Percentiles rank a stretch among this genome's conserved stretches.
Conservation (phyloP, 2,888 invertebrate genomes). For the Gortyna flavago region DNA sequence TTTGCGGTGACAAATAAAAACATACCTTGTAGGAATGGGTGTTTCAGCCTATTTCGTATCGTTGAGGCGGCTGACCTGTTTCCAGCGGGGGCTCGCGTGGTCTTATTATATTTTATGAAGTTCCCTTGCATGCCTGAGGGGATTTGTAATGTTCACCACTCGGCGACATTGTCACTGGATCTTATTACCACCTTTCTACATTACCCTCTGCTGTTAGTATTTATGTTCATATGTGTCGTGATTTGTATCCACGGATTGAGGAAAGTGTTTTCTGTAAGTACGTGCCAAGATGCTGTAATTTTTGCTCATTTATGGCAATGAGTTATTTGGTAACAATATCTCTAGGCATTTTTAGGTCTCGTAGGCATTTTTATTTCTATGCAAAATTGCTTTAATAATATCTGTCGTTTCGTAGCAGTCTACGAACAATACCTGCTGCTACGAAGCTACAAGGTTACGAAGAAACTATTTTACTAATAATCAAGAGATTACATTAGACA, state of each 20-base stretch:
- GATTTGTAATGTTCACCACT: constrained; percentile 80
- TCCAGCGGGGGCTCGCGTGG: constrained; percentile 77
- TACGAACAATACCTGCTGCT: not conserved
- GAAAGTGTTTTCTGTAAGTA: constrained; percentile 55
- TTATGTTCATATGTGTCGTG: constrained; percentile 68
- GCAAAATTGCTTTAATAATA: not conserved
- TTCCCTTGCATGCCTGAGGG: constrained; percentile 80
- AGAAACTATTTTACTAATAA: not conserved
- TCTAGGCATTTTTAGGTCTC: too few relatives aligned
- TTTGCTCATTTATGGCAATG: constrained; percentile 23
- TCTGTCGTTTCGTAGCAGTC: not conserved
- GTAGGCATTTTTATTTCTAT: constrained; percentile 17
- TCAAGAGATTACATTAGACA: not conserved
- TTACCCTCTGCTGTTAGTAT: constrained; percentile 76
- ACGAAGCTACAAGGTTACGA: not conserved
- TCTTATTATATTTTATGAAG: constrained; percentile 89
- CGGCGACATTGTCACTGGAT: constrained; percentile 78
- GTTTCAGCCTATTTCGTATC: constrained; percentile 56
- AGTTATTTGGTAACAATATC: constrained; percentile 22
- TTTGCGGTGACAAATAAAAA: constrained; percentile 51
- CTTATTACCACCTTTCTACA: constrained; percentile 80
- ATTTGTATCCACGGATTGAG: constrained; percentile 59
- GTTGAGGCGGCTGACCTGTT: constrained; percentile 75
- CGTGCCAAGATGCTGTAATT: constrained; percentile 53
- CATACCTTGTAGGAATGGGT: constrained; percentile 48